Percentiles rank a stretch among this genome's conserved stretches.
phyloP scores from a whole-genome alignment of 2,113 vertebrate species.

The Galeopterus variegatus region DNA sequence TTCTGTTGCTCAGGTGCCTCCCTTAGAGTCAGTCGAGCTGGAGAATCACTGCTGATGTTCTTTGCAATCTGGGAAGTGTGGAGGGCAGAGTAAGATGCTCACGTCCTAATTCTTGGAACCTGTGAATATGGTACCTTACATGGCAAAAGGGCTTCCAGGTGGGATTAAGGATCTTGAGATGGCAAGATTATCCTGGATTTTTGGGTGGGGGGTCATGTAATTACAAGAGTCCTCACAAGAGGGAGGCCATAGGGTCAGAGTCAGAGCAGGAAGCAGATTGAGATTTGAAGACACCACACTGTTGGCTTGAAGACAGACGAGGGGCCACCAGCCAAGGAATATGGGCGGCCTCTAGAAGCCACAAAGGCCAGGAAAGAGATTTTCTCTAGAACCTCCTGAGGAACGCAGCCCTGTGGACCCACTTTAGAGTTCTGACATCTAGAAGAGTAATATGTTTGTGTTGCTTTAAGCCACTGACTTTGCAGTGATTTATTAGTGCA shows the following conservation, averaged over 20 bases:
- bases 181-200: neutral
- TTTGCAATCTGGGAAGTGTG: neutral
- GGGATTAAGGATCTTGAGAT: neutral
- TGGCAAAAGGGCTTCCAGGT: neutral
- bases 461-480: neutral
- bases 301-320: neutral
- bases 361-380: neutral
- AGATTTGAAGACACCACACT: neutral
- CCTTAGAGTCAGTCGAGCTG: neutral
- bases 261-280: neutral
- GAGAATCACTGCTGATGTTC: neutral
- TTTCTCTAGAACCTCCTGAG: neutral
- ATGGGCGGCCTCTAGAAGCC: rapidly evolving
- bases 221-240: neutral
- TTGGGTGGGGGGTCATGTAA: neutral
- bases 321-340: rapidly evolving
- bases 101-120: rapidly evolving
- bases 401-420: neutral
- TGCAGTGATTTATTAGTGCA: rapidly evolving
- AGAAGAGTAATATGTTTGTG: too few species aligned
- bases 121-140: too few species aligned
- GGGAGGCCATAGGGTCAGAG: neutral
- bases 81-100: neutral
- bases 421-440: neutral
- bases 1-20: neutral